These are phyloP conservation scores for Esox lucius DNA, from an alignment of 2,797 vertebrate species.

Conservation along the genomic window DNA sequence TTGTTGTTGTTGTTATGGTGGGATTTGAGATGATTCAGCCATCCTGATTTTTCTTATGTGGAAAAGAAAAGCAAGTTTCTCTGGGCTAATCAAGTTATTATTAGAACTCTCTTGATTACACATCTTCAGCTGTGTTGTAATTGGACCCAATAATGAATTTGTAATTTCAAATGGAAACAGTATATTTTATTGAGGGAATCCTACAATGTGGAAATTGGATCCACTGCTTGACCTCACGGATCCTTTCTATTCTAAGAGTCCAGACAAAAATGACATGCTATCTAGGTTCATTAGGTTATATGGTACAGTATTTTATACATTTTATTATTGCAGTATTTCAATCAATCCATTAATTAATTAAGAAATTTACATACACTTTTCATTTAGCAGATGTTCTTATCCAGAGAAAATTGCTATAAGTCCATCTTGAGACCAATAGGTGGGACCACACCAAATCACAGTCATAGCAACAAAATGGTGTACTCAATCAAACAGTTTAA, in stretches of 20 bases:
- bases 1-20: not conserved
- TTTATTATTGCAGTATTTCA: not conserved
- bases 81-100: not conserved
- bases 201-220: not conserved
- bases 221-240: not conserved
- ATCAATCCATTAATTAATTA: too few species aligned
- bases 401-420: too few species aligned
- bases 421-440: too few species aligned
- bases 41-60: not conserved
- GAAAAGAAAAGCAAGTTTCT: not conserved
- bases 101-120: not conserved
- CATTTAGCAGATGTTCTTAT: too few species aligned
- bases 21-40: not conserved
- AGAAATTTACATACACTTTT: too few species aligned
- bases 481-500: too few species aligned
- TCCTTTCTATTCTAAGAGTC: not conserved
- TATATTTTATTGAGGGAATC: not conserved
- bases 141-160: too few species aligned
- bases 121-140: too few species aligned
- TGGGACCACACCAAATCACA: too few species aligned
- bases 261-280: not conserved
- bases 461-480: too few species aligned
- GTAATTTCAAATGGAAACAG: too few species aligned
- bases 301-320: not conserved
- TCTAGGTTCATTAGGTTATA: conserved; percentile 4